Percentiles rank a stretch among this genome's conserved stretches.
Evolutionary conservation across 2,888 invertebrate species (phyloP).

Genomic region (Caenorhabditis sp.): DNA sequence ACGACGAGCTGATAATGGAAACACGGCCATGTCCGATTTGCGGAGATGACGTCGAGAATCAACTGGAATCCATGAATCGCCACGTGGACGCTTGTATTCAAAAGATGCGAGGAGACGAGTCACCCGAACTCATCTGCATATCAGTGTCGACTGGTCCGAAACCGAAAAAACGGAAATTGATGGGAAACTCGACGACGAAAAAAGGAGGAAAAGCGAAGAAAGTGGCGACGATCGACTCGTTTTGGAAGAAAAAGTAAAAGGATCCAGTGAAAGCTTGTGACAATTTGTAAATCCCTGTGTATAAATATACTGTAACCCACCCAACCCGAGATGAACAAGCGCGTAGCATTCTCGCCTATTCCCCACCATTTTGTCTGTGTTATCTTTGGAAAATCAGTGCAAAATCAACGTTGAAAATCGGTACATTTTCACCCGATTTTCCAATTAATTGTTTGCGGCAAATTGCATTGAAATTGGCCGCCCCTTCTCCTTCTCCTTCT

Average conservation of each 20-base stretch:
- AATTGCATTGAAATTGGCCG: constrained; percentile 21
- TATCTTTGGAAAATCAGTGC: background rate
- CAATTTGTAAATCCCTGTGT: background rate
- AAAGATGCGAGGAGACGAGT: constrained; percentile 22
- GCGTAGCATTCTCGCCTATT: too few relatives aligned
- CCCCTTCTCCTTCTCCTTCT: background rate
- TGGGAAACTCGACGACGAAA: constrained; percentile 5
- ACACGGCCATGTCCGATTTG: constrained; percentile 66
- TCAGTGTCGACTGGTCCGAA: constrained; percentile 5
- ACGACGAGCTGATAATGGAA: constrained; percentile 27
- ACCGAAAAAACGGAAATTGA: constrained; percentile 29
- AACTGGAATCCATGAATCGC: constrained; percentile 56
- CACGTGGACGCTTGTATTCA: constrained; percentile 71
- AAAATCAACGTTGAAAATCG: background rate
- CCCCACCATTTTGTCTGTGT: background rate
- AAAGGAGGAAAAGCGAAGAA: constrained; percentile 24
- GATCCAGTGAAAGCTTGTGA: background rate
- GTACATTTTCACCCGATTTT: constrained; percentile 3
- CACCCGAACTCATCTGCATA: constrained; percentile 52
- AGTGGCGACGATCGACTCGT: constrained; percentile 40
- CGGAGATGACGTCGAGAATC: constrained; percentile 33
- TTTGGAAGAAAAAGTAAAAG: constrained; percentile 41
- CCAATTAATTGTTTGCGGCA: constrained; percentile 59
- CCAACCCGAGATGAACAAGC: too few relatives aligned
- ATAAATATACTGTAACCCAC: too few relatives aligned